Conservation (phyloP, 2,113 vertebrate species). For the Vidua chalybeata region DNA sequence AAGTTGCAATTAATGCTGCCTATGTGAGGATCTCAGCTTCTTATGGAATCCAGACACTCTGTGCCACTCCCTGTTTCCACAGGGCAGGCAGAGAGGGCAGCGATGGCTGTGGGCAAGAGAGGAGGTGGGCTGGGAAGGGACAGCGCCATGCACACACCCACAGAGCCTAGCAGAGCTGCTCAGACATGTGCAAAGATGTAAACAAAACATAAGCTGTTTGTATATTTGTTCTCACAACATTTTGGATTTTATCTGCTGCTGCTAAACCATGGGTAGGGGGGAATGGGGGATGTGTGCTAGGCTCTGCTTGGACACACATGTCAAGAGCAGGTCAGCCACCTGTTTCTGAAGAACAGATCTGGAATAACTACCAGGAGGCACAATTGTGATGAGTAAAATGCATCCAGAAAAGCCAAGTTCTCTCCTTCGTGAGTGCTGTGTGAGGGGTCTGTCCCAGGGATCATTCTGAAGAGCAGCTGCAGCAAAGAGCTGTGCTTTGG, state of each 20-base stretch:
- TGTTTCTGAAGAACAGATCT: background rate
- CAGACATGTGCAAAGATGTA: background rate
- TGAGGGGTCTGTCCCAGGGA: background rate
- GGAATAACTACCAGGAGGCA: background rate
- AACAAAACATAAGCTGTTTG: background rate
- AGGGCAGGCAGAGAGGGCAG: background rate
- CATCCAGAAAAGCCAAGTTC: background rate
- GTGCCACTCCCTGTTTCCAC: background rate
- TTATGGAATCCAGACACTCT: slow-evolving; percentile 40
- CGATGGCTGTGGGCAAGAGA: fast-evolving
- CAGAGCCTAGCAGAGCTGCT: background rate
- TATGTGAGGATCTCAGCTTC: slow-evolving; percentile 5
- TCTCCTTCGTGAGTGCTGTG: background rate
- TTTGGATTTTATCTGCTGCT: background rate
- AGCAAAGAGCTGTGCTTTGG: background rate
- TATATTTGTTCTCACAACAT: background rate
- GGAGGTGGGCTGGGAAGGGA: background rate
- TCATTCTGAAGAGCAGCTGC: background rate
- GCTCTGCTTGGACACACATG: background rate
- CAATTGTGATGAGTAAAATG: background rate
- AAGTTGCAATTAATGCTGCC: slow-evolving; percentile 43
- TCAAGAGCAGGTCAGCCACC: background rate
- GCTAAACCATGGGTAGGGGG: background rate
- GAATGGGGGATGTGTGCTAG: background rate
- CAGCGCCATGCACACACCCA: background rate